Base-by-base conservation (phyloP, 2,113 vertebrate genomes). In the Seriola dumerili region DNA sequence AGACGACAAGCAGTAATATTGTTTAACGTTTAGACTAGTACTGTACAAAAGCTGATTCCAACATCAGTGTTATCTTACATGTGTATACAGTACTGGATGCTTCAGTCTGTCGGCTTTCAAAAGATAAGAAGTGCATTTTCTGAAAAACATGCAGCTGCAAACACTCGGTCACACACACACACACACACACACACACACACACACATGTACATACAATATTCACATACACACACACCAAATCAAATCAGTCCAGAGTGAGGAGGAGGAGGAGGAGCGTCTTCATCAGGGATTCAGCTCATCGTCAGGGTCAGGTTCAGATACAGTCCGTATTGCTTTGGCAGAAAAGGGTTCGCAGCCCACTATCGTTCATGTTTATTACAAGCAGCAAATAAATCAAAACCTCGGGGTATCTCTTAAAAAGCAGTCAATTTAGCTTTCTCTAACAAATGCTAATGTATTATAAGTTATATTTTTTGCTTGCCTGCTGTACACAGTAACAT, bases 311-410 rank as follows among this genome's bases (percentile, higher is more conserved):
- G 29, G 84, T 71, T 78, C 73, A 70, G 4, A 3, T 72, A 23
- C 25, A 59, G 42, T 76, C 65, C 54, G 59, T 67, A 68, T 76
- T 86, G 69, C 77, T 86, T 84, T 46, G 40, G 80, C 72, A 83
- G 76, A 64, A 48, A 34, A 63, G 32, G 29, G 19, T 14, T 50
- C 8, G 4, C 11, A 75, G 52, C 75, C 63, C 21, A 8, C 57
- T 25, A 68, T 57, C 76, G 40, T 6, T 46, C 34, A 3, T 38
- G 14, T 68, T 68, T 52, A 52, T 61, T 69, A 68, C 63, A 78
- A 36, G 32, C 42, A 23, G 55, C 38, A 65, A 50, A 66, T 66
- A 32, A 74, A 70, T 74, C n/a, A 48, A 11, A n/a, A 52, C 1
- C n/a, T 63, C 36, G 14, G 0, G 13, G 38, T 38, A 42, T 42